Base-by-base conservation (phyloP, 1,140 invertebrate genomes). In the Doryteuthis pealeii region DNA sequence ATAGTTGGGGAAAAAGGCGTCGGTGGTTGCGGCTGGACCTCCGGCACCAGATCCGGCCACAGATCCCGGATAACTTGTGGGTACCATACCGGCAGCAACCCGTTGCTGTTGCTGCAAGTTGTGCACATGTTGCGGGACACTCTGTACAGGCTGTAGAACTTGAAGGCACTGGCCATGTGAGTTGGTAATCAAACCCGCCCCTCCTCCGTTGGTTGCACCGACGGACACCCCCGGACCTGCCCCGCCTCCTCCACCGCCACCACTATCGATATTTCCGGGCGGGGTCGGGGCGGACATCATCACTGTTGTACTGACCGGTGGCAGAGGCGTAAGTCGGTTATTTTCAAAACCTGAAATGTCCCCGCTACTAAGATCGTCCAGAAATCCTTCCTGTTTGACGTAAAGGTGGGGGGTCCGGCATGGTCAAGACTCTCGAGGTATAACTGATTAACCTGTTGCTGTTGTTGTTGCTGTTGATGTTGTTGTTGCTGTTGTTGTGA, bases 61-160 rank as follows among this genome's bases (percentile, higher is more conserved):
- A 3, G 35, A 40, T 5, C 54, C 54, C 6, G 18, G 54, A 18
- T 62, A 62, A 62, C 54, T 62, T 6, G 18, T 62, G 54, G 18
- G 18, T 22, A 22, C 22, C 26, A 22, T 28, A 5, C 22, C 54
- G 54, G 22, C 22, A 6, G 18, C 22, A 6, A 6, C 22, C 26
- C 26, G 54, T 58, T 58, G 54, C 26, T 62, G 54, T 22, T 62
- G 54, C 26, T 15, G 18, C 10, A 12, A 12, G 18, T 62, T 8
- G 12, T 14, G 12, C 5, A 0, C 0, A 5, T 62, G 54, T 8
- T 49, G 73, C 6, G 31, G 26, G 22, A 45, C 31, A 1, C 54
- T 45, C 33, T 78, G 77, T 31, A 78, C 30, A 1, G 77, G 77
- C 54, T 78, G 77, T 15, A 78, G 70, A n/a, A 76, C 77, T 40